Conservation (phyloP, 2,113 vertebrate genomes). For the Phylloscopus trochilus region DNA sequence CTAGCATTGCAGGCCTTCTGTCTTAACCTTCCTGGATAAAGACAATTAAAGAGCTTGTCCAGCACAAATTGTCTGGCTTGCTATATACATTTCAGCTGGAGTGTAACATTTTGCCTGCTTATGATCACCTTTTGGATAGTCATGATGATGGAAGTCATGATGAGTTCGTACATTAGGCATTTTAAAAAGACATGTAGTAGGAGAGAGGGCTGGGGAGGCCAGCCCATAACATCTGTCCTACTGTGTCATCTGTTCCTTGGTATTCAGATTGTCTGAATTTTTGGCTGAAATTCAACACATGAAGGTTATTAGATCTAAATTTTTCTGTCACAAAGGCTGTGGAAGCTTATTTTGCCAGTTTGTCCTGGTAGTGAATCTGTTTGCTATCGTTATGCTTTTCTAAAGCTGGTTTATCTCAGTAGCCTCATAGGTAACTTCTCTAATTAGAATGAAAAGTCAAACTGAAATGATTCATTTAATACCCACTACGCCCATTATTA, state of each 20-base stretch:
- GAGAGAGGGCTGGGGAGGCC: not conserved
- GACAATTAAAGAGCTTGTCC: not conserved
- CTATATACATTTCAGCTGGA: not conserved
- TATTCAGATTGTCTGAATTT: conserved; percentile 22
- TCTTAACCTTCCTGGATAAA: not conserved
- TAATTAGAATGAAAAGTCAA: conserved; percentile 5
- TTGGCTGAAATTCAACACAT: conserved; percentile 15
- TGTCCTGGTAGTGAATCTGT: conserved; percentile 5
- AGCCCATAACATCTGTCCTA: not conserved
- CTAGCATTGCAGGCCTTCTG: not conserved
- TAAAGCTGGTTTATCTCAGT: conserved; percentile 25
- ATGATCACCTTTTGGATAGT: not conserved
- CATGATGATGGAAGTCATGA: not conserved
- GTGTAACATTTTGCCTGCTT: not conserved
- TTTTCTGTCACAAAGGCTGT: not conserved
- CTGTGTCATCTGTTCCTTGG: not conserved
- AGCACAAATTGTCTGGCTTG: not conserved
- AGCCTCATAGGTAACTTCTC: not conserved
- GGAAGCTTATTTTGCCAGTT: not conserved
- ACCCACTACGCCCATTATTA: not conserved
- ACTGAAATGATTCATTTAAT: conserved; percentile 36
- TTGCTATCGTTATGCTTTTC: not conserved
- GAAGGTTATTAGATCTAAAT: not conserved
- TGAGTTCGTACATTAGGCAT: not conserved
- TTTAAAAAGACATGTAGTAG: not conserved